Evolutionary conservation across 1,140 invertebrate genomes (phyloP).

Genomic region (Proctacanthus coquilletti): DNA sequence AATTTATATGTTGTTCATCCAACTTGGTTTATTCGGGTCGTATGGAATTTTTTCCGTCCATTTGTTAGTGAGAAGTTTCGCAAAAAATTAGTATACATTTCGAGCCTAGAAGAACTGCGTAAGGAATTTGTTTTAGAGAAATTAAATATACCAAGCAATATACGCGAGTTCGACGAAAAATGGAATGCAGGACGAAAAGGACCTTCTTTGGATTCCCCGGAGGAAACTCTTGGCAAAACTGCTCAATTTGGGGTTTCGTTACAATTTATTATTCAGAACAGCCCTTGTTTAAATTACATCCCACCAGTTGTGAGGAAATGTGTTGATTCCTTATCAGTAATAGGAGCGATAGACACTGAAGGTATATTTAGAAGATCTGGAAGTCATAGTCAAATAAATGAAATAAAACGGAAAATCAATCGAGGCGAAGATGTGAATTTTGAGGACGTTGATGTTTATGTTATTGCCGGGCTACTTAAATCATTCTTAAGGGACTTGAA

Average conservation of each 20-base stretch:
- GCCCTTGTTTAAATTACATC: constrained; percentile 53
- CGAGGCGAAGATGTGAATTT: constrained; percentile 68
- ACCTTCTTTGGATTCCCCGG: constrained; percentile 8
- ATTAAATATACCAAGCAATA: constrained; percentile 73
- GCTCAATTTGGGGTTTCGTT: constrained; percentile 84
- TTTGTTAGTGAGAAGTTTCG: constrained; percentile 96
- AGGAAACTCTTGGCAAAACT: constrained; percentile 22
- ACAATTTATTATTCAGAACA: constrained; percentile 78
- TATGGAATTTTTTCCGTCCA: constrained; percentile 91
- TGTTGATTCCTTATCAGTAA: constrained; percentile 75
- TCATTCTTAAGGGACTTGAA: constrained; percentile 86
- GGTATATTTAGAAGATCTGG: constrained; percentile 89
- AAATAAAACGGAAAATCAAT: constrained; percentile 76
- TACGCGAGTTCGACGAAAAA: constrained; percentile 55
- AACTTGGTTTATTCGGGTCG: constrained; percentile 89
- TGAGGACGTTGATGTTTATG: constrained; percentile 61
- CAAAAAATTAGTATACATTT: constrained; percentile 91
- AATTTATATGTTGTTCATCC: constrained; percentile 97
- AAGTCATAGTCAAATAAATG: constrained; percentile 64
- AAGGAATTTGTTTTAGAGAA: constrained; percentile 82
- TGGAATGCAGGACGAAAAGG: constrained; percentile 16
- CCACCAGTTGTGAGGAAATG: constrained; percentile 81
- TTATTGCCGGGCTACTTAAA: constrained; percentile 87
- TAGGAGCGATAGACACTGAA: constrained; percentile 85
- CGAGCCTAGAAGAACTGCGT: constrained; percentile 81